Evolutionary conservation across 64 coral and sea anemone genomes (phyloP), one percentile per base, ranked within the genome.

Genomic region (Pachyseris speciosa): DNA sequence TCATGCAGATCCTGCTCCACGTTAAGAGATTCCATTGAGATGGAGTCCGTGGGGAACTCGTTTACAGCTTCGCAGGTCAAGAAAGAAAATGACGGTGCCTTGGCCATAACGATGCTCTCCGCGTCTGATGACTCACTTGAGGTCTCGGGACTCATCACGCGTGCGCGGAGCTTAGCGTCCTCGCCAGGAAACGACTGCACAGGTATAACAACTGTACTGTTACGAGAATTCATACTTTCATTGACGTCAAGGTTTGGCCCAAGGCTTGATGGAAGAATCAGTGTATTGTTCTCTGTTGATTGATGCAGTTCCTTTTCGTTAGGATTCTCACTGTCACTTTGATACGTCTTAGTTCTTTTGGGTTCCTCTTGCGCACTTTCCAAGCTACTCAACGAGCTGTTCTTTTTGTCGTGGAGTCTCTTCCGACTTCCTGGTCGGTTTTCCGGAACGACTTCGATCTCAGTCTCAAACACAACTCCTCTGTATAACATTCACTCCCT

Each of bases 21-120:
- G 37, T 81, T 61, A 2, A 81, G 77, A 20, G 77, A 81, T 9
- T 81, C 77, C 77, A 81, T 61, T 2, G 77, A 81, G 0, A 61
- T 37, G 3, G 77, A 81, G 19, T 81, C 53, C 4, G 77, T 24
- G 0, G 37, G 77, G 7, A 81, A 9, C 12, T 61, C 86, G 12
- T 90, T 90, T 15, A 92, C 69, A 75, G 89, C 89, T 7, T 84
- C 79, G 40, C 89, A 92, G 10, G 89, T 92, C 45, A 92, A 55
- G 68, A 92, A 92, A 9, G 78, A 84, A 73, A 84, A 84, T 26
- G 63, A 65, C 25, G 89, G 89, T 12, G 53, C 83, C 57, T 92
- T 83, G 1, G 89, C 78, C 69, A 92, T 71, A 1, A 92, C 67
- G 16, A 92, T 92, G 24, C 89, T 92, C 51, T 92, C 89, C 2